Base-by-base conservation (phyloP, 2,888 invertebrate genomes). In the Mellilla xanthometata region DNA sequence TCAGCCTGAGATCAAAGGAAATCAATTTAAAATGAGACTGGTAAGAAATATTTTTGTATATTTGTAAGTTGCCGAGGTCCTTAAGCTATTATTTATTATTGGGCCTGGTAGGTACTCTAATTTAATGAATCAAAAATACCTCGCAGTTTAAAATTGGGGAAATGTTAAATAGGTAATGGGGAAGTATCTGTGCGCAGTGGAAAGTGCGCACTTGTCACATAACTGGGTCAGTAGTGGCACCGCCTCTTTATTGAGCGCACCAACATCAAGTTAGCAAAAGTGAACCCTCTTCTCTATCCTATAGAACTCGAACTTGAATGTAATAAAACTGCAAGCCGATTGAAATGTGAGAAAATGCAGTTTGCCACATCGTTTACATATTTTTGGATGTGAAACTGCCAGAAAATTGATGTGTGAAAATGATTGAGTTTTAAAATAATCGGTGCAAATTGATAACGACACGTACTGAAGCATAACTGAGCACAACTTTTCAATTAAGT, bases 151-250 rank as follows among this genome's bases (percentile, higher is more conserved):
- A 69, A 68, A 68, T 68, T 74, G 63, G 54, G 50, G 59, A 52
- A 72, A 76, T 81, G 72, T 72, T 79, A 78, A 80, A 82, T 76
- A 80, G 72, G 72, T 68, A 76, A 81, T 76, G 66, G 68, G 81
- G 81, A 79, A 80, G 80, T 82, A 72, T 77, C 59, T 60, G 69
- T 88, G 89, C 89, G 88, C 88, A 82, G 79, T 77, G 72, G 67
- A 79, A 81, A 85, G 75, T 79, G 90, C 90, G 89, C 89, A 88
- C 80, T 84, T 80, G 76, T 80, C 76, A 72, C 72, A 68, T 76
- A 89, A 88, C 78, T 90, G 72, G 90, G 90, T 90, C 88, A 89
- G 87, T 89, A 89, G 90, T 85, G 62, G 76, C 79, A 62, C 83
- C 89, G 85, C 89, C 90, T 84, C 79, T 86, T 85, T 90, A 90